Evolutionary conservation across 2,888 invertebrate genomes (phyloP), one percentile per base, ranked within the genome.

Genomic region (Cerastis leucographa): DNA sequence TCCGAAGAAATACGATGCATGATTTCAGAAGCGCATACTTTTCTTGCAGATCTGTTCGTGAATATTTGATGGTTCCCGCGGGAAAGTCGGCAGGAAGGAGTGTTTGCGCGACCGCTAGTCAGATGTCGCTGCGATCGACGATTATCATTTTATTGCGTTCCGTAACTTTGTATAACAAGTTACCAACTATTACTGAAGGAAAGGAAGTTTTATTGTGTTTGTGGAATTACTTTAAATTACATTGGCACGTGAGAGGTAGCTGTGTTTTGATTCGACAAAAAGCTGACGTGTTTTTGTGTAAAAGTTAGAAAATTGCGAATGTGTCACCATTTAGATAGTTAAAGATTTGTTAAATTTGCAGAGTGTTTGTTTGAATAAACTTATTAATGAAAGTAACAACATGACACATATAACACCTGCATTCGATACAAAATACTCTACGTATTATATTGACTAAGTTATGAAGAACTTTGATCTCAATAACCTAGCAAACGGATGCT

Each of bases 121-220:
- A 81, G 77, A 76, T 66, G 78, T 67, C 71, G 84, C 83, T 35
- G 65, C 44, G 44, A 73, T 67, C 64, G 35, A 62, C 54, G 56
- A 69, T 71, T 66, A 61, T 71, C 69, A 54, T 79, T 78, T 73
- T 74, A 78, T 77, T 76, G 69, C 40, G 59, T 44, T 71, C 46
- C 25, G n/a, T n/a, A 71, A 83, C 54, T 73, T 72, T 51, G n/a
- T 75, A 17, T 51, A 72, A 76, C 85, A 67, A 83, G 62, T 80
- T 51, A 69, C 64, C 8, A 76, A 80, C 67, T 80, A 65, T 64
- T 61, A 46, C 8, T 12, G 25, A 25, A 73, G 59, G 64, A 25
- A 51, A 71, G 5, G 59, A 72, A 81, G 44, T 84, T 81, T 42
- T 74, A 81, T 74, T 77, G 71, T 46, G 49, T 85, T 83, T 77